These are phyloP conservation scores for Progne subis DNA, from an alignment of 2,113 vertebrate genomes.

Conservation along the genomic window DNA sequence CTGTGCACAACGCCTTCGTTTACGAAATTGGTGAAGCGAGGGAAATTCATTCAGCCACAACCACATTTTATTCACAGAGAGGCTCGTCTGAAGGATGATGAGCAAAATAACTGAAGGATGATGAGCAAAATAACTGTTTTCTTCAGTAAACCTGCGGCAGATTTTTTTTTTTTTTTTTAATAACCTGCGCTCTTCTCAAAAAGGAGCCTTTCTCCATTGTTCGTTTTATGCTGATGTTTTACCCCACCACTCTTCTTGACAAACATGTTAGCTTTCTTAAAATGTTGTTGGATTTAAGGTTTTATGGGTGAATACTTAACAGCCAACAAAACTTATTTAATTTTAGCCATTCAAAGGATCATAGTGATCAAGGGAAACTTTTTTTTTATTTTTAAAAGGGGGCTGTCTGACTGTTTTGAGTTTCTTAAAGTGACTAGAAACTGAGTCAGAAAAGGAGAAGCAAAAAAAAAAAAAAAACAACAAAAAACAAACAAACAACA, in stretches of 20 bases:
- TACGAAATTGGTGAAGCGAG: accelerated
- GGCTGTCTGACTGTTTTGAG: background rate
- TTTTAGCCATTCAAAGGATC: background rate
- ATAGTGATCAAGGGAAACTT: background rate
- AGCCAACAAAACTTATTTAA: background rate
- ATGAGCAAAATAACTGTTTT: background rate
- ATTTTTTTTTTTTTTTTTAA: background rate
- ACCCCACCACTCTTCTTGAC: background rate
- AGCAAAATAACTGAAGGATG: too few species aligned
- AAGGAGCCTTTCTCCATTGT: background rate
- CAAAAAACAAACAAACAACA: background rate
- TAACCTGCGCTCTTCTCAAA: background rate
- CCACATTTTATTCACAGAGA: too few species aligned
- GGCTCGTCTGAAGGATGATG: too few species aligned
- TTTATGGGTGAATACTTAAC: background rate
- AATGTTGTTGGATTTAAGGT: background rate
- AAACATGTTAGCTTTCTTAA: background rate
- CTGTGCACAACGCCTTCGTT: background rate
- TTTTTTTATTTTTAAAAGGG: background rate
- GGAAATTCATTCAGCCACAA: too few species aligned
- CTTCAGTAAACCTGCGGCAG: background rate
- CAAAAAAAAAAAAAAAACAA: background rate
- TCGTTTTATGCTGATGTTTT: accelerated
- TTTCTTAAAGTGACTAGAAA: background rate
- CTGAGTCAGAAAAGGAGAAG: background rate